A percentile compares a stretch with the other conserved stretches of the same genome.
phyloP scores from a whole-genome alignment of 2,113 vertebrate species.

The Sus scrofa region DNA sequence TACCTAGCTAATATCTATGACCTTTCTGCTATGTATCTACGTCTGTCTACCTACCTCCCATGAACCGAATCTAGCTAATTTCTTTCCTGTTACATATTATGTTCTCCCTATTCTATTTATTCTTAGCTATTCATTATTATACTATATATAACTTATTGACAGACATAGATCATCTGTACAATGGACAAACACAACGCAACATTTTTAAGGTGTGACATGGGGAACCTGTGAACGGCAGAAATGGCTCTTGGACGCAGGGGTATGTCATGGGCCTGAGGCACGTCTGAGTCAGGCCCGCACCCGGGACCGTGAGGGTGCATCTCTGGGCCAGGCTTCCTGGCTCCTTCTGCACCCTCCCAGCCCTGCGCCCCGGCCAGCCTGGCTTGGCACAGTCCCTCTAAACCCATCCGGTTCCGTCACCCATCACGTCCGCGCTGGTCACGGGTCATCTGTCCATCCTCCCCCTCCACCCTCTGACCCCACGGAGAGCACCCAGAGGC shows the following conservation, averaged over 20 bases:
- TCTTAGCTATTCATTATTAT: neutral
- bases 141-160: neutral
- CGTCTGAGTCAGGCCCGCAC: no score
- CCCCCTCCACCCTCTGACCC: rapidly evolving
- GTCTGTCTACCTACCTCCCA: no score
- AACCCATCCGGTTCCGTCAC: rapidly evolving
- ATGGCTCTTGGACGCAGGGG: no score
- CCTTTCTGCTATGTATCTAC: no score
- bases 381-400: neutral
- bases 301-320: rapidly evolving
- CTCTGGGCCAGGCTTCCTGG: rapidly evolving
- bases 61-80: neutral
- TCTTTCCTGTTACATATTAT: no score
- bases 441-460: rapidly evolving
- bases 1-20: neutral
- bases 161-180: neutral
- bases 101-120: neutral
- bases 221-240: rapidly evolving
- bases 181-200: neutral
- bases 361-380: neutral
- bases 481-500: neutral
- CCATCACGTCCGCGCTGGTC: rapidly evolving
- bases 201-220: rapidly evolving
- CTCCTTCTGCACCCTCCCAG: rapidly evolving
- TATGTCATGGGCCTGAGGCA: neutral